Conservation (phyloP, 2,888 invertebrate species). For the Xylocampa areola region DNA sequence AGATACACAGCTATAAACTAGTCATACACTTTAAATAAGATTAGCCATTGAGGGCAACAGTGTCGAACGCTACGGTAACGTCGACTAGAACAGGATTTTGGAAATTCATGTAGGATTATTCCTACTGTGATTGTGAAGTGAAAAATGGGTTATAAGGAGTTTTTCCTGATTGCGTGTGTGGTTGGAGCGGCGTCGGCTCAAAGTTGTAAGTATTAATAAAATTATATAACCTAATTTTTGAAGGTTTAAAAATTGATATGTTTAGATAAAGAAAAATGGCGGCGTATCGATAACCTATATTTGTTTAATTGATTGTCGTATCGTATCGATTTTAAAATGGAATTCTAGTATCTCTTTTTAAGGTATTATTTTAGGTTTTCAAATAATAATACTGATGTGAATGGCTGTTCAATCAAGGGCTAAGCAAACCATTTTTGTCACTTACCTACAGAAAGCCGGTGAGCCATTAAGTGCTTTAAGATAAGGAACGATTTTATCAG, state of each 20-base stretch:
- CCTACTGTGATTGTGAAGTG: constrained; percentile 53
- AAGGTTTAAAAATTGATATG: constrained; percentile 10
- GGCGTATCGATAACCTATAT: constrained; percentile 27
- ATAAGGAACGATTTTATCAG: constrained; percentile 30
- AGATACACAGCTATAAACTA: constrained; percentile 69
- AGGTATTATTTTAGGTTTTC: too few relatives aligned
- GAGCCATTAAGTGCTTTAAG: constrained; percentile 20
- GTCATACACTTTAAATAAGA: constrained; percentile 67
- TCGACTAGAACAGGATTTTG: constrained; percentile 51
- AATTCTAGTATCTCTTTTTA: too few relatives aligned
- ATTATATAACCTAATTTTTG: constrained; percentile 13
- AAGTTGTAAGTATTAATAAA: constrained; percentile 74
- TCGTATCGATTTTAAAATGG: too few relatives aligned
- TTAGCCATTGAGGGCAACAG: constrained; percentile 58
- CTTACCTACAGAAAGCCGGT: constrained; percentile 3
- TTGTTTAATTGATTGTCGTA: constrained; percentile 7
- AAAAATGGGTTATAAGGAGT: constrained; percentile 69
- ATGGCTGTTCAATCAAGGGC: too few relatives aligned
- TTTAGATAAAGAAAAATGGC: constrained; percentile 55
- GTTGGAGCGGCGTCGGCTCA: constrained; percentile 69
- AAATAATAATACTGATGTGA: too few relatives aligned
- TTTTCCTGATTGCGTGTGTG: constrained; percentile 62
- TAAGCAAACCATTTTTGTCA: constrained; percentile 3
- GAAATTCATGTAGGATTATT: constrained; percentile 51
- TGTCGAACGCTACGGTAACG: constrained; percentile 67